Percentiles rank a stretch among this genome's conserved stretches.
Conservation (phyloP, 2,888 invertebrate genomes). For the Ophion slaviceki region DNA sequence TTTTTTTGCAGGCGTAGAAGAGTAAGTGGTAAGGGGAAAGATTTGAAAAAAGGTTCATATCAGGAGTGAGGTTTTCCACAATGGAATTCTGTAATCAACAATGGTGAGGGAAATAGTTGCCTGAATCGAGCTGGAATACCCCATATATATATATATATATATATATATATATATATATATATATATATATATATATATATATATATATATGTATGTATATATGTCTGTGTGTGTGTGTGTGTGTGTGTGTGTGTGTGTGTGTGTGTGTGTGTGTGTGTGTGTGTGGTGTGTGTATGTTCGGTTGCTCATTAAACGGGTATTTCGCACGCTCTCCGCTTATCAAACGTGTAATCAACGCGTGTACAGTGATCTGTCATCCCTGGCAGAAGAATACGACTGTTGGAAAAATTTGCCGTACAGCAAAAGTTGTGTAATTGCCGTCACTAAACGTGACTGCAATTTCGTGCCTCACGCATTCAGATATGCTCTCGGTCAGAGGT, state of each 20-base stretch:
- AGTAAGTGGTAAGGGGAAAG: too few relatives aligned
- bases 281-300: not conserved
- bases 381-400: not conserved
- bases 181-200: too few relatives aligned
- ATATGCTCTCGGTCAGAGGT: not conserved
- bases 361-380: not conserved
- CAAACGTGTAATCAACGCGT: not conserved
- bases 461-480: not conserved
- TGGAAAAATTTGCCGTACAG: constrained; percentile 10
- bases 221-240: too few relatives aligned
- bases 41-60: too few relatives aligned
- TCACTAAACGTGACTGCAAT: not conserved
- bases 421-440: not conserved
- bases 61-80: too few relatives aligned
- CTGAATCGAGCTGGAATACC: too few relatives aligned
- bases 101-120: too few relatives aligned
- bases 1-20: too few relatives aligned
- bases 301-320: not conserved
- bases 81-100: too few relatives aligned
- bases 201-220: too few relatives aligned
- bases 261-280: not conserved
- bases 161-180: too few relatives aligned
- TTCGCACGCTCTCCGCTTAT: not conserved
- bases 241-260: too few relatives aligned
- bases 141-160: not conserved